Evolutionary conservation across 2,888 invertebrate genomes (phyloP), one percentile per base, ranked within the genome.

Genomic region (Furcula furcula): DNA sequence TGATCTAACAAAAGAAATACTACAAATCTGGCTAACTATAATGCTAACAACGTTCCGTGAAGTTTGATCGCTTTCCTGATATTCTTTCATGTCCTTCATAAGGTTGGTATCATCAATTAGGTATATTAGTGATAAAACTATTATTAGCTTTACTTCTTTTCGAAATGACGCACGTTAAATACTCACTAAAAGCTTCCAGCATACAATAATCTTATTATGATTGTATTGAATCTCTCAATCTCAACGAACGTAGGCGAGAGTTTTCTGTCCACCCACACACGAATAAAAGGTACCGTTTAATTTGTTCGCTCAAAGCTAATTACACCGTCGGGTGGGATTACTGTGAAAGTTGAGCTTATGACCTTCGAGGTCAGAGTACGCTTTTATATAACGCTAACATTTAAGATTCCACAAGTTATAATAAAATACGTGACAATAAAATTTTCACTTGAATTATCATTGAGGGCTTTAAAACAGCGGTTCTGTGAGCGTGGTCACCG

Each of bases 401-500:
- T 32, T 27, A 13, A 16, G 38, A 39, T 38, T 46, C 36, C 29
- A 39, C 19, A 48, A 49, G 42, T 53, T 64, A 60, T 53, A 51
- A 55, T 54, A 59, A 65, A 60, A 57, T 62, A 64, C 68, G 66
- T 64, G 66, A 59, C 62, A 39, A 29, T 39, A 46, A 46, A 53
- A 58, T 19, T 53, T 47, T 38, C 28, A 44, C 26, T 45, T 43
- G 46, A 21, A 34, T 55, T 42, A 34, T 1, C 16, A 20, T 22
- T 13, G 12, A 18, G 20, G 51, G 37, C 21, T 28, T 5, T 1
- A 41, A 20, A 36, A 19, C 4, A 2, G 42, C 37, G 36, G 13
- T 1, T 4, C 0, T 6, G 7, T n/a, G 4, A 21, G 2, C 12
- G 16, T 29, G 9, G 20, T 7, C n/a, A 9, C 20, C n/a, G 2